Percentiles rank a stretch among this genome's conserved stretches.
These are phyloP conservation scores for Chymomyza procnemis DNA, from an alignment of 2,888 invertebrate species.

Conservation along the genomic window DNA sequence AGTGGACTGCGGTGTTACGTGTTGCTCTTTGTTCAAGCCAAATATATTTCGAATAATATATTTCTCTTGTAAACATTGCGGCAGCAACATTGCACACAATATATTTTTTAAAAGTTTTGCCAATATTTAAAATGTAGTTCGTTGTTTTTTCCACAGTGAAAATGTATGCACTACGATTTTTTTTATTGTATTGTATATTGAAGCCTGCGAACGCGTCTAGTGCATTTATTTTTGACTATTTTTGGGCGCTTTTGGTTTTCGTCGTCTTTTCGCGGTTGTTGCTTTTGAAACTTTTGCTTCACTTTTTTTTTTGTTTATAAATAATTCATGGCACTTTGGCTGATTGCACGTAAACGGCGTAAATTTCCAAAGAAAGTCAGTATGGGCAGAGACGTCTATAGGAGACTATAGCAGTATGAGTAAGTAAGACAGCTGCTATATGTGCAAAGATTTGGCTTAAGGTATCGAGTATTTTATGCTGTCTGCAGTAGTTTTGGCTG, in stretches of 20 bases:
- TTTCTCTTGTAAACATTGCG: not conserved
- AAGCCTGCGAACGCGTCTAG: not conserved
- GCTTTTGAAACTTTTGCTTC: not conserved
- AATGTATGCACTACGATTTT: not conserved
- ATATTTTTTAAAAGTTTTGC: constrained; percentile 14
- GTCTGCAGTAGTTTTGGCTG: not conserved
- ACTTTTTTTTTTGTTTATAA: constrained; percentile 38
- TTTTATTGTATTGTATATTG: constrained; percentile 14
- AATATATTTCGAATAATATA: no score
- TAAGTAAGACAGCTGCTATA: constrained; percentile 26
- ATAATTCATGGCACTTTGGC: constrained; percentile 67
- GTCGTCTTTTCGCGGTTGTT: not conserved
- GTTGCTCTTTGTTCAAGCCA: no score
- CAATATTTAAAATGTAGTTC: constrained; percentile 32
- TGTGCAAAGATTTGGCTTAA: constrained; percentile 31
- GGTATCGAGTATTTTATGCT: constrained; percentile 8
- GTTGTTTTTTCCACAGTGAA: constrained; percentile 6
- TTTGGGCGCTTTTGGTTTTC: not conserved
- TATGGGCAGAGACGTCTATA: not conserved
- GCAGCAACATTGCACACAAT: constrained; percentile 2
- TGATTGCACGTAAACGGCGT: constrained; percentile 69
- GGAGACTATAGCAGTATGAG: no score
- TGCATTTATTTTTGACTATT: not conserved
- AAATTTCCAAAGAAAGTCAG: constrained; percentile 61
- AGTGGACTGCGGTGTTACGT: no score